Percentiles rank a stretch among this genome's conserved stretches.
Evolutionary conservation across 2,888 invertebrate species (phyloP).

Genomic region (Rhodophaea formosa): DNA sequence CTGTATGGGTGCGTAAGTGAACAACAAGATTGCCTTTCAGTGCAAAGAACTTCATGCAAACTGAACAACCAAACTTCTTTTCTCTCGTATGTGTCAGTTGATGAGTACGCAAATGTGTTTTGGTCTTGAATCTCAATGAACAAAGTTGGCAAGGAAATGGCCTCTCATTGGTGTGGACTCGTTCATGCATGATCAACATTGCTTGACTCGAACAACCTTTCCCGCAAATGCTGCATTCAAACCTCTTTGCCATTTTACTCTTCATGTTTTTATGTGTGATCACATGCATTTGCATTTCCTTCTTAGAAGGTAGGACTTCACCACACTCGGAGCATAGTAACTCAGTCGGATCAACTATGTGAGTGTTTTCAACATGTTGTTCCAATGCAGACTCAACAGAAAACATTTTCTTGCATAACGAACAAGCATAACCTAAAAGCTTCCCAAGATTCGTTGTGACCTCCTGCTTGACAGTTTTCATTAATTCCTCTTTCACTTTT

Average conservation of each 20-base stretch:
- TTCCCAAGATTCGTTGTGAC: constrained; percentile 66
- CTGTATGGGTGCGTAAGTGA: constrained; percentile 75
- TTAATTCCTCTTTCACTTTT: constrained; percentile 64
- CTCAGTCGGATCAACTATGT: constrained; percentile 59
- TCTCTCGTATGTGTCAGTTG: constrained; percentile 76
- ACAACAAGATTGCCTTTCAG: constrained; percentile 76
- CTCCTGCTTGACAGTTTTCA: constrained; percentile 69
- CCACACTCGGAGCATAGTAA: constrained; percentile 63
- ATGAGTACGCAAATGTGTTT: constrained; percentile 74
- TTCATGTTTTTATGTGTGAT: constrained; percentile 51
- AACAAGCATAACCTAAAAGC: constrained; percentile 68
- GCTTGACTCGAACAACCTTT: constrained; percentile 75
- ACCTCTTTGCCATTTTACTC: constrained; percentile 54
- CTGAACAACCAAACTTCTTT: constrained; percentile 76
- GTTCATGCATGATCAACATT: constrained; percentile 75
- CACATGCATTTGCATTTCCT: constrained; percentile 58
- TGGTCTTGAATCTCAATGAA: constrained; percentile 70
- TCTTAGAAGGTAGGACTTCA: constrained; percentile 58
- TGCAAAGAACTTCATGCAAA: constrained; percentile 78
- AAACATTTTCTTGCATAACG: constrained; percentile 74
- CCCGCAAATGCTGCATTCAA: constrained; percentile 67
- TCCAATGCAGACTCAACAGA: constrained; percentile 68
- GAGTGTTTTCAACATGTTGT: constrained; percentile 65
- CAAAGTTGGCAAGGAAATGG: constrained; percentile 72
- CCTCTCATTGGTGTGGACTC: constrained; percentile 75